Evolutionary conservation across 2,888 invertebrate genomes (phyloP), one percentile per base, ranked within the genome.

Genomic region (Drosophila hamatofila): DNA sequence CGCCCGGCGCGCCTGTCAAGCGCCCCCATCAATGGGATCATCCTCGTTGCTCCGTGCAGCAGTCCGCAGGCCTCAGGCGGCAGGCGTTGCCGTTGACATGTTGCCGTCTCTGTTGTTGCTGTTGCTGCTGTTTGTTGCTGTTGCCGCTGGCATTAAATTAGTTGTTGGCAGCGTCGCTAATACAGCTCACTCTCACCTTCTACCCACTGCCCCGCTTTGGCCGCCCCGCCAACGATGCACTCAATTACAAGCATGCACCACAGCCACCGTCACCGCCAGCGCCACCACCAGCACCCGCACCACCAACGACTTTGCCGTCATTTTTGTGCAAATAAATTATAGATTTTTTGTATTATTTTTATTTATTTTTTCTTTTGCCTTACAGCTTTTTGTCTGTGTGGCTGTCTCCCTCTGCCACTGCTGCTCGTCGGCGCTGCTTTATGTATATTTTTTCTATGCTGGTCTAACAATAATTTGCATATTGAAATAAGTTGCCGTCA

Each of bases 81-180:
- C 89, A 84, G 85, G 89, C 89, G 84, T 86, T 83, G 83, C 75
- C 79, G 82, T 84, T 87, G 88, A 87, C 89, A 81, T 83, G 88
- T 87, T 84, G 89, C 84, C 81, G 79, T 77, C 83, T 80, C 69
- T 63, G 74, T 70, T 70, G 83, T 60, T 73, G 86, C 52, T 72
- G 86, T 49, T 72, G 67, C 56, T 60, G 72, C 52, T 30, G 41
- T 44, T 30, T 67, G 11, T 18, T 18, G 41, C 41, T 80, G 75
- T 72, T 80, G 83, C 88, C 75, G 75, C 75, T 81, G 78, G 89
- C 88, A 87, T 76, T 89, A 89, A 85, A 85, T 89, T 88, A 89
- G 89, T 88, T 86, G 89, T 89, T 89, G 82, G 88, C 85, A 80
- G 80, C 79, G 75, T 75, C 69, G 88, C 88, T 82, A 85, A 82